A percentile compares a stretch with the other conserved stretches of the same genome.
Conservation (phyloP, 2,888 invertebrate genomes). For the Nasonovia ribisnigri region DNA sequence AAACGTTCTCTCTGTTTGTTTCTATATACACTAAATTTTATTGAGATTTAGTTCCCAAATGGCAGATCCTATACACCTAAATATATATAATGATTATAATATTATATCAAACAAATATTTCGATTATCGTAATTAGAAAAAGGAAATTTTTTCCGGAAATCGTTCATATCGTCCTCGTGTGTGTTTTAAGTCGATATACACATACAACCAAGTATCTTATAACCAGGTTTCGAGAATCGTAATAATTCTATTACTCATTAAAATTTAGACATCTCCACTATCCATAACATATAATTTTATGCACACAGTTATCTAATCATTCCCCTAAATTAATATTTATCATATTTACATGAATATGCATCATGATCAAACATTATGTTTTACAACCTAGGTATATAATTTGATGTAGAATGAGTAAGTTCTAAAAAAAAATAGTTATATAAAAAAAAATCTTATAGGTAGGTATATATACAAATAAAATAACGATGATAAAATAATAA, state of each 20-base stretch:
- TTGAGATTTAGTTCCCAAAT: not conserved
- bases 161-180: not conserved
- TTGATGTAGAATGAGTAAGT: not conserved
- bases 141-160: not conserved
- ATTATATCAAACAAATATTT: not conserved
- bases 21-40: not conserved
- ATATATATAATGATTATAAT: not conserved
- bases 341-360: not conserved
- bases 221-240: not conserved
- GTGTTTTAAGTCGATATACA: not conserved
- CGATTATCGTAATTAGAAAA: not conserved
- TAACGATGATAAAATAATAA: not conserved
- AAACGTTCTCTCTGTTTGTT: not conserved
- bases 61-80: not conserved
- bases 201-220: not conserved
- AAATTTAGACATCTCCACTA: no score
- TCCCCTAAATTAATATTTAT: not conserved
- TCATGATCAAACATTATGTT: not conserved
- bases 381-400: not conserved
- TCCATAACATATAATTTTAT: no score
- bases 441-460: not conserved
- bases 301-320: not conserved
- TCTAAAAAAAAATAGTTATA: no score
- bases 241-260: not conserved
- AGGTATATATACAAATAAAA: not conserved